These are phyloP conservation scores for Stenurella melanura DNA, from an alignment of 2,888 invertebrate genomes.

Conservation along the genomic window DNA sequence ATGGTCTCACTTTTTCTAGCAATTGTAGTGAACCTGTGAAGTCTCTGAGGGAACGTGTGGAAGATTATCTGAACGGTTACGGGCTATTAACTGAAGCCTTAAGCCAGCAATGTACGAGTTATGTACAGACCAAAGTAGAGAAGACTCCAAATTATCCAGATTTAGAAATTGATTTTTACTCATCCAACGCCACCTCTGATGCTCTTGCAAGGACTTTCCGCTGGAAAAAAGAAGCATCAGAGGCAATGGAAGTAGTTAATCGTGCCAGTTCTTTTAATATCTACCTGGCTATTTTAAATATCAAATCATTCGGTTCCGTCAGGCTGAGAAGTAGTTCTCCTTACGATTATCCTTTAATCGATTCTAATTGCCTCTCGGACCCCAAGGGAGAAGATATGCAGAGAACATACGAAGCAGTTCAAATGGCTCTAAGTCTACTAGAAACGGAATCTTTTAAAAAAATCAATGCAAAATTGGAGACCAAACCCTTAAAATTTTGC, in stretches of 20 bases:
- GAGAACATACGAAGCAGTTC: conserved; percentile 75
- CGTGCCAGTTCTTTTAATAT: conserved; percentile 49
- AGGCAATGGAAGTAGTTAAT: conserved; percentile 26
- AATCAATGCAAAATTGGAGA: conserved; percentile 72
- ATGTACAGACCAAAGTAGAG: conserved; percentile 44
- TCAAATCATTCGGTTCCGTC: conserved; percentile 77
- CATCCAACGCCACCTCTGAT: conserved; percentile 34
- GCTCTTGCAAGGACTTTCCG: conserved; percentile 26
- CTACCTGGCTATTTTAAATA: conserved; percentile 62
- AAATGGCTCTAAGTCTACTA: conserved; percentile 70
- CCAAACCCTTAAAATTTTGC: conserved; percentile 70
- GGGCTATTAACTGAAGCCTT: conserved; percentile 44
- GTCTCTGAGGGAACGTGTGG: conserved; percentile 73
- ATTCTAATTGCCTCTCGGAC: conserved; percentile 80
- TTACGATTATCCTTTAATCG: conserved; percentile 75
- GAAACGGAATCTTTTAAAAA: conserved; percentile 75
- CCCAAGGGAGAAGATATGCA: conserved; percentile 73
- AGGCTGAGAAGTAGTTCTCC: conserved; percentile 61
- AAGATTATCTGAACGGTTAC: conserved; percentile 67
- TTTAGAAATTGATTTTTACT: conserved; percentile 47
- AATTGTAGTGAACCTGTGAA: conserved; percentile 74
- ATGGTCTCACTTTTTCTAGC: conserved; percentile 81
- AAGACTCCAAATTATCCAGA: conserved; percentile 42
- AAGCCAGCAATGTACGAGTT: conserved; percentile 44
- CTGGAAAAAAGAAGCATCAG: conserved; percentile 35